These are phyloP conservation scores for Ophonus ardosiacus DNA, from an alignment of 2,888 invertebrate genomes.

Conservation along the genomic window DNA sequence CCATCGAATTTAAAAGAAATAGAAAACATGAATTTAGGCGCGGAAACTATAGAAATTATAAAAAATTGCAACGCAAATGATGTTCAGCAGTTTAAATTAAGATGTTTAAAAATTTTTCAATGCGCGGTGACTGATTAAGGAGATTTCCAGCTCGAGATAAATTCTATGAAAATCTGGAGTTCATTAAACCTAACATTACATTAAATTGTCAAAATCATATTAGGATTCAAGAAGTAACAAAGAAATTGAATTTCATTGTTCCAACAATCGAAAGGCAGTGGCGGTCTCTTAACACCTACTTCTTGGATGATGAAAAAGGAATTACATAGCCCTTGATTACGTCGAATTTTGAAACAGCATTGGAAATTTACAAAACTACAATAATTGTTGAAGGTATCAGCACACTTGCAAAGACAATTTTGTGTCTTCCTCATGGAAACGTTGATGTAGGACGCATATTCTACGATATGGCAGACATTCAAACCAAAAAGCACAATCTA, in stretches of 20 bases:
- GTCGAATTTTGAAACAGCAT: background rate
- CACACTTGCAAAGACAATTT: background rate
- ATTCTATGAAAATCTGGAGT: background rate
- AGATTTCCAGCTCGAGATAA: background rate
- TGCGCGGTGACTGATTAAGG: background rate
- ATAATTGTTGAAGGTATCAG: background rate
- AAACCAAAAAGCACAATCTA: slow-evolving; percentile 12
- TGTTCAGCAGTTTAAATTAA: background rate
- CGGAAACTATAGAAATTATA: background rate
- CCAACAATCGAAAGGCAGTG: background rate
- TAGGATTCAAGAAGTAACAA: background rate
- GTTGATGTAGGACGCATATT: slow-evolving; percentile 26
- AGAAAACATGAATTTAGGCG: background rate
- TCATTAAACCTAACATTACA: background rate
- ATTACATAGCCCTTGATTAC: background rate
- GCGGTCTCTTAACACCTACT: background rate
- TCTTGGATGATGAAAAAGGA: background rate
- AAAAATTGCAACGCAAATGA: background rate
- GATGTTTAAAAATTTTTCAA: background rate
- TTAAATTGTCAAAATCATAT: background rate
- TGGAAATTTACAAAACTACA: background rate
- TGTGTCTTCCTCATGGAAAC: background rate
- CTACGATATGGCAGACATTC: slow-evolving; percentile 4
- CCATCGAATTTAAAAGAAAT: background rate
- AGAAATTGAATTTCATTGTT: background rate